Evolutionary conservation across 2,888 invertebrate species (phyloP), one percentile per base, ranked within the genome.

Genomic region (Onchidella celtica): DNA sequence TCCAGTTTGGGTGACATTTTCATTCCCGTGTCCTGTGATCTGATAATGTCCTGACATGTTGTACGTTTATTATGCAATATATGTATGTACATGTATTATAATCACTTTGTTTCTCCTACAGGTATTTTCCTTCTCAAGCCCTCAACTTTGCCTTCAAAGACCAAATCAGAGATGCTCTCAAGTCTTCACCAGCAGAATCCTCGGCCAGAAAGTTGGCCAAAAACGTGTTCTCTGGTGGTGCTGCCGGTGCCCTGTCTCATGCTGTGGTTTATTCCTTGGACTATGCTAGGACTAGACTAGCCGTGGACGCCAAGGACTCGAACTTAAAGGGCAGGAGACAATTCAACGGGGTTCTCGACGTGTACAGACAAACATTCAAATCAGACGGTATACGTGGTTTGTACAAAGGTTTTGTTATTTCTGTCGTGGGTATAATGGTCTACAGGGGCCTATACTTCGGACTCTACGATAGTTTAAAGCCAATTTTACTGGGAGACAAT

Each of bases 151-250:
- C 93, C 61, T 93, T 94, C 87, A 93, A 94, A 94, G 98, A 98
- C 94, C 96, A 97, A 90, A 97, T 97, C 94, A 97, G 98, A 95
- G 94, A 95, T 88, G 88, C 97, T 75, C 98, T 99, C 94, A 91
- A 91, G 76, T 65, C 84, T 32, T 87, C 83, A 36, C 90, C 90
- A 79, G 83, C 79, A 2, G 93, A 93, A 79, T 83, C 88, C 34
- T 89, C 92, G 74, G 78, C 83, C 11, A 83, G 86, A 24, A 90
- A 90, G 72, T 91, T 93, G 61, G 96, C 97, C 93, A 98, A 98
- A 94, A 96, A 97, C 90, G 97, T 95, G 63, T 88, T 89, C 11
- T 92, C 92, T 79, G 93, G 93, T 82, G 92, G 92, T 75, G 88
- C 88, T 27, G 93, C 93, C 74, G 93, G 93, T n/a, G 91, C 91